These are phyloP conservation scores for Nymphalis io DNA, from an alignment of 1,140 invertebrate species.

Conservation along the genomic window DNA sequence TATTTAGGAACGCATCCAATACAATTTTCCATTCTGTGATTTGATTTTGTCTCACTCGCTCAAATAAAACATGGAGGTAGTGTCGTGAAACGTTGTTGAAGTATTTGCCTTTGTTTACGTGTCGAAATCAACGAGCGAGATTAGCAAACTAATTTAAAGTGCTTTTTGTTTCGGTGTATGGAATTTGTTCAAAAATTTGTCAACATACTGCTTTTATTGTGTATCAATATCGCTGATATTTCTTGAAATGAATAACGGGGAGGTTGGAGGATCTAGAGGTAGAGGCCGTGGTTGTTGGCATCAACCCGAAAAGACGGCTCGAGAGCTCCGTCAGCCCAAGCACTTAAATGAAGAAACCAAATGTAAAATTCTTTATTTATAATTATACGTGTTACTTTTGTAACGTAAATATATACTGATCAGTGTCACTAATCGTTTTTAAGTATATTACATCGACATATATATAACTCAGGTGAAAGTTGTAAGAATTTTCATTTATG, in stretches of 20 bases:
- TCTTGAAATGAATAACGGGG: conserved; percentile 76
- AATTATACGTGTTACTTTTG: conserved; percentile 1
- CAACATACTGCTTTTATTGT: conserved; percentile 29
- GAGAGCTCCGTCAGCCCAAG: conserved; percentile 70
- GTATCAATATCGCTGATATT: conserved; percentile 39
- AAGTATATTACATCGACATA: conserved; percentile 43
- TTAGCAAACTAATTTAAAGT: conserved; percentile 36
- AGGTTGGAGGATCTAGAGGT: conserved; percentile 70
- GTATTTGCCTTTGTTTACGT: conserved; percentile 78
- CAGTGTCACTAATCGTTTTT: conserved; percentile 46
- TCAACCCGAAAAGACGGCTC: conserved; percentile 64
- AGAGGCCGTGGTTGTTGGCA: conserved; percentile 76
- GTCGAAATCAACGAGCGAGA: conserved; percentile 59
- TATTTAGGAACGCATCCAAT: not conserved
- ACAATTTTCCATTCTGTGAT: not conserved
- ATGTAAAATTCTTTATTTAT: conserved; percentile 48
- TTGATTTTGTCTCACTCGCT: conserved; percentile 45
- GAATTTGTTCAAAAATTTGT: conserved; percentile 47
- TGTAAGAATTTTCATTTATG: conserved; percentile 69
- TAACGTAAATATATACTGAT: conserved; percentile 27
- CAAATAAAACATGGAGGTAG: conserved; percentile 59
- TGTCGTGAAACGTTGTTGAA: conserved; percentile 56
- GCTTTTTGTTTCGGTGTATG: conserved; percentile 58
- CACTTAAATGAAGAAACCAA: conserved; percentile 59
- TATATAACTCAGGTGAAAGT: conserved; percentile 67